Conservation (phyloP, 2,888 invertebrate species). For the Timema cristinae region DNA sequence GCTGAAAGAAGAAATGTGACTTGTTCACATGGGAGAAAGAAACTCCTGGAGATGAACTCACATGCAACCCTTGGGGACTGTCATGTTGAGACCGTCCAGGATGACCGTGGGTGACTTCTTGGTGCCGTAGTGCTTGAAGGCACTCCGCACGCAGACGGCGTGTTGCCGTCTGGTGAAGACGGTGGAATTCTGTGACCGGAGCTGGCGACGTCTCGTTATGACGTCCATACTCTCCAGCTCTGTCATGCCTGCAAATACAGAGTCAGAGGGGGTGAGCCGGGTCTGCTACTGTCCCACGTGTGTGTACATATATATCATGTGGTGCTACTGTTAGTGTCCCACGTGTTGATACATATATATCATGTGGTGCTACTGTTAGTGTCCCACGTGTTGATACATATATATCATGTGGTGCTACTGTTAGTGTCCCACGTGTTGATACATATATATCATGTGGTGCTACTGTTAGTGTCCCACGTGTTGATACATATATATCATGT, state of each 20-base stretch:
- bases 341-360: no score
- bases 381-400: no score
- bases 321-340: no score
- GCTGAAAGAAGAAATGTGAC: background rate
- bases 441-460: no score
- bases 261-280: no score
- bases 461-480: no score
- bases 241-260: constrained; percentile 2
- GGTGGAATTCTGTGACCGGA: background rate
- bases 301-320: no score
- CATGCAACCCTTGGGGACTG: constrained; percentile 86
- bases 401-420: no score
- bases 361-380: no score
- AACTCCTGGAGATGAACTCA: constrained; percentile 51
- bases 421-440: no score
- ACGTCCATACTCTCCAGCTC: background rate
- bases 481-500: no score
- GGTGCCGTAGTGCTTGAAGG: constrained; percentile 79
- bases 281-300: no score
- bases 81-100: constrained; percentile 85
- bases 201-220: background rate
- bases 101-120: constrained; percentile 75
- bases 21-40: background rate
- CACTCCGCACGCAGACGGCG: constrained; percentile 78
- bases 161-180: constrained; percentile 61